These are phyloP conservation scores for Hydrocynus forskahlii DNA, from an alignment of 2,797 vertebrate species.

Conservation along the genomic window DNA sequence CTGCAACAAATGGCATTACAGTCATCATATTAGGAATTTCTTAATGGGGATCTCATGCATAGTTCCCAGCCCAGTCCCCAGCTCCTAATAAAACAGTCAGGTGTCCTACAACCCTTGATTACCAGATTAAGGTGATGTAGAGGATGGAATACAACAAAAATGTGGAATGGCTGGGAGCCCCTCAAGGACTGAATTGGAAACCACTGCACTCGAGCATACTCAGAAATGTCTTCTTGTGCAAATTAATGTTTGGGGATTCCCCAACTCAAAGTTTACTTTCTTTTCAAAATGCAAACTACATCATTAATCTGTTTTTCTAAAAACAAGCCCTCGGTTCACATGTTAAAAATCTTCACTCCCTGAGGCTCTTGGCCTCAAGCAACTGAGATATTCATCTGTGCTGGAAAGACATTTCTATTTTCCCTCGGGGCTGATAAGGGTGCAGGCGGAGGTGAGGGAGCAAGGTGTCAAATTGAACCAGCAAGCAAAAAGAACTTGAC, in stretches of 20 bases:
- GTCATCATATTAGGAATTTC: neutral
- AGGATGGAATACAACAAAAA: neutral
- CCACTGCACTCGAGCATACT: neutral
- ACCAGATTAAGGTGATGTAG: no score
- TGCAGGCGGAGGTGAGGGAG: constrained; percentile 63
- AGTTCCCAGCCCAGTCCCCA: neutral
- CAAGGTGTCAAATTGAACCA: constrained; percentile 66
- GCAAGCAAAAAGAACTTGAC: constrained; percentile 63
- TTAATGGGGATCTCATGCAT: no score
- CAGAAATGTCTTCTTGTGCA: neutral
- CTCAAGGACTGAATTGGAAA: no score
- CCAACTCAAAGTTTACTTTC: neutral
- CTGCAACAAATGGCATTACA: constrained; percentile 67
- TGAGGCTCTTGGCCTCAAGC: constrained; percentile 45
- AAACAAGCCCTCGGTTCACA: neutral
- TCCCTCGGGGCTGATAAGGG: constrained; percentile 67
- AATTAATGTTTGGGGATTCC: neutral
- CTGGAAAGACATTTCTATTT: constrained; percentile 64
- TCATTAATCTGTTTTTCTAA: constrained; percentile 26
- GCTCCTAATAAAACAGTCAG: no score
- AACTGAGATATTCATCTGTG: constrained; percentile 60
- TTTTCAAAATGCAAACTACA: neutral
- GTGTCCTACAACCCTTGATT: no score
- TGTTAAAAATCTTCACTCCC: neutral
- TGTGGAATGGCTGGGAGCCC: no score